Conservation (phyloP, 2,797 vertebrate genomes). For the Myiothlypis coronata region DNA sequence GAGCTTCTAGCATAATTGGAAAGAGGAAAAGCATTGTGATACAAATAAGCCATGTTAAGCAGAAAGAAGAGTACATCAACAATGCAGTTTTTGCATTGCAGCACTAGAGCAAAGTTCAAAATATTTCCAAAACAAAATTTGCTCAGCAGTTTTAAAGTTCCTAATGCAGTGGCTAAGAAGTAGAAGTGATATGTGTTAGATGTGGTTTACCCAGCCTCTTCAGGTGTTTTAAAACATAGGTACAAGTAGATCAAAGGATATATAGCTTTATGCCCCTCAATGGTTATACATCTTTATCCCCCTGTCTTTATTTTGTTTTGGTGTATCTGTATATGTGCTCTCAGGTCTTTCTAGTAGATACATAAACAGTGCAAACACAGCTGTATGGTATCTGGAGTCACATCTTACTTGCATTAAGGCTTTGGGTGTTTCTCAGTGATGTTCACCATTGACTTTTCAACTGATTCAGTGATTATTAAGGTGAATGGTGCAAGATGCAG, state of each 20-base stretch:
- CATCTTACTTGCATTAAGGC: neutral
- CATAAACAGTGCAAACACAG: neutral
- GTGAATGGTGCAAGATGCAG: neutral
- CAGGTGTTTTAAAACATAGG: neutral
- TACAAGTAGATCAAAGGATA: neutral
- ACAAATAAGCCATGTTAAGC: neutral
- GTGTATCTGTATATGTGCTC: neutral
- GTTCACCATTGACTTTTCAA: neutral
- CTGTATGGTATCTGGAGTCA: neutral
- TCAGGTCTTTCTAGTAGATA: neutral
- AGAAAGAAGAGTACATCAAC: neutral
- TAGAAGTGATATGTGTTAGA: neutral
- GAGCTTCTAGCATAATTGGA: neutral
- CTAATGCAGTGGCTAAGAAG: neutral
- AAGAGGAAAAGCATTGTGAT: neutral
- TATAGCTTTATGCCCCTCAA: neutral
- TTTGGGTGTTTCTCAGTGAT: neutral
- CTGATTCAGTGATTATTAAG: neutral
- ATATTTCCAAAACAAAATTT: neutral
- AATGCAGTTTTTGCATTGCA: neutral
- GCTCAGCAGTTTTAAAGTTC: neutral
- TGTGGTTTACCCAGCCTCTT: neutral
- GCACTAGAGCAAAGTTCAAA: neutral
- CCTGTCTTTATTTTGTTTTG: neutral
- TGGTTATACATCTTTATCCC: neutral